These are phyloP conservation scores for Rhingia rostrata DNA, from an alignment of 2,888 invertebrate species.

Conservation along the genomic window DNA sequence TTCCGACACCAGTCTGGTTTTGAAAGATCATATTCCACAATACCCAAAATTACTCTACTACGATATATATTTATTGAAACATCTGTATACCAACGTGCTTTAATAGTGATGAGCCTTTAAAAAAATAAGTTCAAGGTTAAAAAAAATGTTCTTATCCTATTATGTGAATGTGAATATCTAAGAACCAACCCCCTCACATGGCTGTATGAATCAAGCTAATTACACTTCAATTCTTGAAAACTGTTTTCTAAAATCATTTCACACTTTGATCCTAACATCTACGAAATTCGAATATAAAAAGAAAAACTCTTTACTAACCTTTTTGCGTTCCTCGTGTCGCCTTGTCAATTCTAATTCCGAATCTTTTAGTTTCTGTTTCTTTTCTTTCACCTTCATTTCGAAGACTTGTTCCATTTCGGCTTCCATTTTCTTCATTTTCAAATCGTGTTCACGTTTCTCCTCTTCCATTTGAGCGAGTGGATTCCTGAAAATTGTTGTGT, in stretches of 20 bases:
- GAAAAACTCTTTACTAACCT: constrained; percentile 81
- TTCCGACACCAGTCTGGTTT: too few species aligned
- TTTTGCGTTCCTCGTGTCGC: constrained; percentile 92
- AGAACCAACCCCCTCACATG: constrained; percentile 1
- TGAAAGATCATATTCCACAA: too few species aligned
- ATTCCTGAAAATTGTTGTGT: constrained; percentile 87
- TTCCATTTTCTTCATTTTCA: constrained; percentile 99
- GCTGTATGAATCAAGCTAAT: background rate
- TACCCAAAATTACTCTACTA: too few species aligned
- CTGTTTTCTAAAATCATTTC: background rate
- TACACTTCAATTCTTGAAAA: background rate
- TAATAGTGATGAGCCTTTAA: too few species aligned
- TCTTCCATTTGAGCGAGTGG: constrained; percentile 99
- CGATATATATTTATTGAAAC: too few species aligned
- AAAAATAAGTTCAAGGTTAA: too few species aligned
- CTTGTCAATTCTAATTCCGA: constrained; percentile 96
- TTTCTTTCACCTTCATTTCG: constrained; percentile 98
- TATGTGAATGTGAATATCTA: constrained; percentile 32
- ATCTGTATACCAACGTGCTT: too few species aligned
- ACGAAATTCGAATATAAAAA: constrained; percentile 72
- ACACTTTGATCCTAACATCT: background rate
- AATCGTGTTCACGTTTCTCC: constrained; percentile 97
- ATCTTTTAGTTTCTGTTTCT: constrained; percentile 97
- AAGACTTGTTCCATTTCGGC: constrained; percentile 99
- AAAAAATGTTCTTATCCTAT: too few species aligned